Evolutionary conservation across 2,888 invertebrate genomes (phyloP), one percentile per base, ranked within the genome.

Genomic region (Drosophila emarginata): DNA sequence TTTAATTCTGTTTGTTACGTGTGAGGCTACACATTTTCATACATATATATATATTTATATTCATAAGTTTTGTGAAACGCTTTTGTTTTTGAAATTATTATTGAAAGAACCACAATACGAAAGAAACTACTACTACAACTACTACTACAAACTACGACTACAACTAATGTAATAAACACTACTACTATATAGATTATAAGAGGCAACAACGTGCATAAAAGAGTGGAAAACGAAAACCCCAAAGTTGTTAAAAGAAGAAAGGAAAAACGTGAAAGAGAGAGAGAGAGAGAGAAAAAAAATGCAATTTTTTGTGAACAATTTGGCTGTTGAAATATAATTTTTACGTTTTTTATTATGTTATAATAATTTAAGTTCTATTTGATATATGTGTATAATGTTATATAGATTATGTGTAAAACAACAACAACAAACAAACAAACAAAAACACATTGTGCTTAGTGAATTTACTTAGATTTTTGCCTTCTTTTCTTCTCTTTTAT

Each of bases 251-350:
- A 64, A 73, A 56, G 66, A 75, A 52, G 57, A 67, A 14, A 37
- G 15, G n/a, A 12, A 15, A n/a, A 28, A 50, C 26, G 23, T 40
- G 15, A 60, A 67, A 57, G 56, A 60, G n/a, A 15, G 28, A 54
- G 14, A 37, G 14, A 56, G 18, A 68, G 32, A 32, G 32, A 72
- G 26, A 26, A 26, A 64, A 62, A 69, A 83, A 86, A 86, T 78
- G 88, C 83, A 84, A 88, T 84, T 88, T 78, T 86, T 84, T 88
- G 87, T 84, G 84, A 84, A 88, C 87, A 78, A 88, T 88, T 84
- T 84, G 83, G 83, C 83, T 88, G 83, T 83, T 83, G 72, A 84
- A 88, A 86, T 80, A 74, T 87, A 77, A 83, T 86, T 82, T 88
- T 83, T 80, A 82, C 45, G 45, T 45, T 73, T 82, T 70, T 68